Base-by-base conservation (phyloP, 2,888 invertebrate species). In the Frankliniella intonsa region DNA sequence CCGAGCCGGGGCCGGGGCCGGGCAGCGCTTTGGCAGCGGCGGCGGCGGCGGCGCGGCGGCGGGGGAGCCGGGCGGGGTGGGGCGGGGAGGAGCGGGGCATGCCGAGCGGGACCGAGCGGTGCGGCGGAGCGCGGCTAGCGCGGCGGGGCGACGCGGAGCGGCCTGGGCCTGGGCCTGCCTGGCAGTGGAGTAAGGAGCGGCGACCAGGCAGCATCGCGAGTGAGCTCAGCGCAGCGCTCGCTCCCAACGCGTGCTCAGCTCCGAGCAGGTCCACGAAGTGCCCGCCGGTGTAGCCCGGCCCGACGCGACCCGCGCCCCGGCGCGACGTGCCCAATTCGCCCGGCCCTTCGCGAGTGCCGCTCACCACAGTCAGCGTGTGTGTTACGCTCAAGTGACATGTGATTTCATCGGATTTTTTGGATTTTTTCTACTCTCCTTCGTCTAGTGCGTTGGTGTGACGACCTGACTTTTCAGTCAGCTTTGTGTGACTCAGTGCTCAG, bases 71-170 rank as follows among this genome's bases (percentile, higher is more conserved):
- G n/a, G n/a, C 80, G 62, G 76, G 83, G n/a, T n/a, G 83, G 80
- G 80, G 79, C 86, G 86, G 85, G 85, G 83, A 84, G 86, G 84
- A 84, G 84, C 83, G 81, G 83, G 84, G 84, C 84, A 84, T 83
- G 82, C 17, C 55, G 38, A 55, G 55, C 38, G 38, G 38, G 38
- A 38, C 38, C 55, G 55, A 55, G 38, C 38, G 38, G 38, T 85
- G 86, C 85, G 38, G 55, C 55, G 55, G 19, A 83, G 83, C 81
- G 19, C 0, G 55, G 55, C 69, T 9, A 25, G 69, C 69, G 25
- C 69, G 69, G 69, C 69, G 25, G 69, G 12, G 69, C 69, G 25
- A n/a, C 62, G 62, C 83, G 83, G 84, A 83, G 82, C 83, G 81
- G 81, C 81, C 55, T 80, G 81, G 80, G 80, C 80, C 82, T 50